phyloP scores from a whole-genome alignment of 2,888 invertebrate species.

The Baronia brevicornis region DNA sequence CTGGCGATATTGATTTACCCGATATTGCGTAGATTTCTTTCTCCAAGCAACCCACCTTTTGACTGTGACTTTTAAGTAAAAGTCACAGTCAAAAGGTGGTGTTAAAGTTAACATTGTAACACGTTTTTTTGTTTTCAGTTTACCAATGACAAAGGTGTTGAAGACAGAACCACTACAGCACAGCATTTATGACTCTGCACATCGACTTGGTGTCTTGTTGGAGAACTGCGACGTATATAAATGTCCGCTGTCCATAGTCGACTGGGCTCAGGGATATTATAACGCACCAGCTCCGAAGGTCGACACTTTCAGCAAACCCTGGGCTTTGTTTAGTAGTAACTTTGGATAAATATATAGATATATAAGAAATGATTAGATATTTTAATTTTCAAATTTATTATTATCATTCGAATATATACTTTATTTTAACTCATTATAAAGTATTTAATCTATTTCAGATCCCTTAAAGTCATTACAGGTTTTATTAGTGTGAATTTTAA shows the following conservation, averaged over 20 bases:
- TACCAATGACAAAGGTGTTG: constrained; percentile 79
- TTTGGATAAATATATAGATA: constrained; percentile 32
- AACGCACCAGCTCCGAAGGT: constrained; percentile 52
- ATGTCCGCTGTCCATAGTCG: constrained; percentile 83
- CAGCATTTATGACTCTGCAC: constrained; percentile 79
- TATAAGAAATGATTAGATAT: not conserved
- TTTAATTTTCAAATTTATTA: too few species aligned
- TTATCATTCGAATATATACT: too few species aligned
- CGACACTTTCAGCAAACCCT: constrained; percentile 42
- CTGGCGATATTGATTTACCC: too few species aligned
- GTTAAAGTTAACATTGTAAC: too few species aligned
- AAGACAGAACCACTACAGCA: constrained; percentile 79
- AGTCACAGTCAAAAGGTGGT: too few species aligned
- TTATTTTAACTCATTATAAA: too few species aligned
- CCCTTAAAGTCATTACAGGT: too few species aligned
- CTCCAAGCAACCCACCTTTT: too few species aligned
- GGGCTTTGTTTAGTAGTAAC: constrained; percentile 52
- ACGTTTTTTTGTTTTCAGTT: constrained; percentile 62
- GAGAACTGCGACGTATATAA: constrained; percentile 75
- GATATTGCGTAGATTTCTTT: too few species aligned
- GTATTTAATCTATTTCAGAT: too few species aligned
- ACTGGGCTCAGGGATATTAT: constrained; percentile 79
- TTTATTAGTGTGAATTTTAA: too few species aligned
- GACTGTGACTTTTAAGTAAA: too few species aligned
- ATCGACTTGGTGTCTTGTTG: constrained; percentile 52